Conservation (phyloP, 2,797 vertebrate species). For the Dicrostonyx torquatus region DNA sequence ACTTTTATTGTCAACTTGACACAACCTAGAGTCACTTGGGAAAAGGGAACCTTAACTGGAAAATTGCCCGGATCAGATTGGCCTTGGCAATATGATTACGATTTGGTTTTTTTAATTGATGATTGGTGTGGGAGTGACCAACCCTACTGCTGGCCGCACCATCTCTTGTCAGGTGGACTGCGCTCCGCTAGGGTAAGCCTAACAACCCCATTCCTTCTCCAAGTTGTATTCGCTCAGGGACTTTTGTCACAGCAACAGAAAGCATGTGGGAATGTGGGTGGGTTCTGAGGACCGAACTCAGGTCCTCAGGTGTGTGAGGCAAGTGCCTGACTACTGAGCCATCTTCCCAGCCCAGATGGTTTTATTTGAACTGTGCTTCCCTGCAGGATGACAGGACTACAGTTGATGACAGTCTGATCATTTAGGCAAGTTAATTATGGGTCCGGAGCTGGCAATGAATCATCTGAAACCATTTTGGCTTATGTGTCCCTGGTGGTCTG, state of each 20-base stretch:
- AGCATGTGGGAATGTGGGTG: not conserved
- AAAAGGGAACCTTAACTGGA: not conserved
- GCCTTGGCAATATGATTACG: not conserved
- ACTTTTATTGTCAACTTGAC: not conserved
- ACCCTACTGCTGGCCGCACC: rapidly evolving
- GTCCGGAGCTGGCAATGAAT: not conserved
- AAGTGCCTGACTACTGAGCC: not conserved
- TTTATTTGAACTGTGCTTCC: not conserved
- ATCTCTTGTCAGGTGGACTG: not conserved
- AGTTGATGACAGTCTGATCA: not conserved
- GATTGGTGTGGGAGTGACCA: not conserved
- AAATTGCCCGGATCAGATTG: not conserved
- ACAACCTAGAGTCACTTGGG: not conserved
- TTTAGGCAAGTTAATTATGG: not conserved
- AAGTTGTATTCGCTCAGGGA: not conserved
- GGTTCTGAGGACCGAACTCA: not conserved
- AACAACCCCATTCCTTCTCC: not conserved
- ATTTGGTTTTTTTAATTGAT: not conserved
- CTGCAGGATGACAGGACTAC: not conserved
- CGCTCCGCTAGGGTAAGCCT: not conserved
- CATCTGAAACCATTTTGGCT: not conserved
- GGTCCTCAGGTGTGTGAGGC: not conserved
- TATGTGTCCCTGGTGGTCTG: not conserved
- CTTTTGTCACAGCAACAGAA: not conserved
- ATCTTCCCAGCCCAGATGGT: not conserved